Evolutionary conservation across 1,140 invertebrate species (phyloP).

Genomic region (Oreohelix idahoensis): DNA sequence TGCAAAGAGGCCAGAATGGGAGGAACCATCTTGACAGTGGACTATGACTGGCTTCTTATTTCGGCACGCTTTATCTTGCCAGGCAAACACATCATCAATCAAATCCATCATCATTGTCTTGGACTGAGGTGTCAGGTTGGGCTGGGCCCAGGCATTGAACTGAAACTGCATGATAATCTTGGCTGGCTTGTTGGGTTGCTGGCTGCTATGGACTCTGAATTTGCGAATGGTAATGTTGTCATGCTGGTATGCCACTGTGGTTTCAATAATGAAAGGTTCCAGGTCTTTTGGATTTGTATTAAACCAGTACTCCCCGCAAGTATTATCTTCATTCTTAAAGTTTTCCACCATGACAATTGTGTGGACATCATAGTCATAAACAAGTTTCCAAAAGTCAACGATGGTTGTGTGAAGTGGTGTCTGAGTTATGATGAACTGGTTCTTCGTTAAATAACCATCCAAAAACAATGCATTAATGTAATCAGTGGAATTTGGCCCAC

Average conservation of each 20-base stretch:
- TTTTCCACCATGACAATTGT: slow-evolving; percentile 70
- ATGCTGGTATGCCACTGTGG: slow-evolving; percentile 56
- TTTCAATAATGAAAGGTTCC: slow-evolving; percentile 65
- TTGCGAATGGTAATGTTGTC: slow-evolving; percentile 65
- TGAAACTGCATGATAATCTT: slow-evolving; percentile 66
- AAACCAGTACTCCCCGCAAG: slow-evolving; percentile 68
- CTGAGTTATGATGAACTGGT: slow-evolving; percentile 70
- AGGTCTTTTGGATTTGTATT: slow-evolving; percentile 60
- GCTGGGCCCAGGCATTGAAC: slow-evolving; percentile 66
- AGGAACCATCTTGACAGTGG: slow-evolving; percentile 70
- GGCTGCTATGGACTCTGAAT: slow-evolving; percentile 56
- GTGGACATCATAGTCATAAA: slow-evolving; percentile 67
- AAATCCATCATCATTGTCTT: slow-evolving; percentile 66
- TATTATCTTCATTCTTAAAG: slow-evolving; percentile 61
- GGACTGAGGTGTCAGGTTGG: slow-evolving; percentile 62
- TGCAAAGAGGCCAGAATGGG: slow-evolving; percentile 67
- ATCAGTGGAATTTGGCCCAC: slow-evolving; percentile 73
- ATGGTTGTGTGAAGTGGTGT: slow-evolving; percentile 69
- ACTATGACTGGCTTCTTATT: slow-evolving; percentile 61
- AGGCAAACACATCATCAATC: slow-evolving; percentile 60
- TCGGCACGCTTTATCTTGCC: slow-evolving; percentile 55
- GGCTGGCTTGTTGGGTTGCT: slow-evolving; percentile 48
- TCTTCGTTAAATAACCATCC: slow-evolving; percentile 63
- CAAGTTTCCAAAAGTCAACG: slow-evolving; percentile 71
- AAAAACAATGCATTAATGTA: slow-evolving; percentile 67